Conservation (phyloP, 2,888 invertebrate species). For the Melieria picta region DNA sequence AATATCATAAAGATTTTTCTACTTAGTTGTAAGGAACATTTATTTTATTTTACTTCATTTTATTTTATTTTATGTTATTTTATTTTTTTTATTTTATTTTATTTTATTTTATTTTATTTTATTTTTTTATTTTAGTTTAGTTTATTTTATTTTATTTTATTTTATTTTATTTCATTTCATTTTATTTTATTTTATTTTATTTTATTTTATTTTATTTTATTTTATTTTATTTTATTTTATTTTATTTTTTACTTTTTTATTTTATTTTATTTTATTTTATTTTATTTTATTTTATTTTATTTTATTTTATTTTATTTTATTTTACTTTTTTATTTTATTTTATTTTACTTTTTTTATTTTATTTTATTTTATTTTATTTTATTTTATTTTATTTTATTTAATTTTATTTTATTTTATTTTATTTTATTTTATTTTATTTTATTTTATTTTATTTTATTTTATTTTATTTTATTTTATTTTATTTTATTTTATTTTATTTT, state of each 20-base stretch:
- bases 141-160: not conserved
- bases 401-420: not conserved
- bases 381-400: constrained; percentile 1
- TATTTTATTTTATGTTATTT: not conserved
- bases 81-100: not conserved
- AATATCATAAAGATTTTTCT: no score
- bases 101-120: not conserved
- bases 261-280: constrained; percentile 21
- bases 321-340: constrained; percentile 10
- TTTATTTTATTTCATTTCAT: constrained; percentile 19
- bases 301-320: not conserved
- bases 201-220: constrained; percentile 26
- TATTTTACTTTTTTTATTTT: constrained; percentile 7
- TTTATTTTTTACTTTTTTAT: constrained; percentile 36
- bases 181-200: constrained; percentile 23
- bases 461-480: no score
- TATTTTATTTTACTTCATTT: not conserved
- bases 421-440: not conserved
- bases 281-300: not conserved
- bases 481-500: no score
- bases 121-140: not conserved
- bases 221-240: constrained; percentile 39
- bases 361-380: constrained; percentile 4
- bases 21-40: not conserved
- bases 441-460: no score